These are phyloP conservation scores for Peromyscus eremicus DNA, from an alignment of 2,797 vertebrate genomes.

Conservation along the genomic window DNA sequence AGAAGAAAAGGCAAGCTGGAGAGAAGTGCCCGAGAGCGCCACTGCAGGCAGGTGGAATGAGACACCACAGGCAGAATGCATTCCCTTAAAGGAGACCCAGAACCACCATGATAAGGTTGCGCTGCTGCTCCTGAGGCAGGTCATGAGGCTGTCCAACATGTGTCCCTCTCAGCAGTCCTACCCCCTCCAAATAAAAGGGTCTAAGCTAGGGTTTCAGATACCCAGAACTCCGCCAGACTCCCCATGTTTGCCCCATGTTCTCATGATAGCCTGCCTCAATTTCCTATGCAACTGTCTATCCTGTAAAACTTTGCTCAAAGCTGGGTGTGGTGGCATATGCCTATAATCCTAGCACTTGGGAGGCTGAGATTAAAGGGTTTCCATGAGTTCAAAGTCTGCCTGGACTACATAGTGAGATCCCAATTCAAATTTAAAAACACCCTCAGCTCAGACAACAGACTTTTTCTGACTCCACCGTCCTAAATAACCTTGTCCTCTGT, in stretches of 20 bases:
- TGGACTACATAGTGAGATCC: not conserved
- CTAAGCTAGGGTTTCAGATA: not conserved
- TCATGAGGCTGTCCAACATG: not conserved
- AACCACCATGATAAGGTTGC: not conserved
- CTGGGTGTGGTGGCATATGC: not conserved
- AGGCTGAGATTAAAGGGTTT: not conserved
- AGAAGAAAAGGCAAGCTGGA: not conserved
- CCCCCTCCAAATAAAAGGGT: not conserved
- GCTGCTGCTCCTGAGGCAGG: not conserved
- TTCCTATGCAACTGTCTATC: not conserved
- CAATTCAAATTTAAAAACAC: not conserved
- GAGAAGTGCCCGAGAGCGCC: not conserved
- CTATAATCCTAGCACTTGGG: not conserved
- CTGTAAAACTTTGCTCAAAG: conserved; percentile 1
- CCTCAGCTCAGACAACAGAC: not conserved
- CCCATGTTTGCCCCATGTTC: not conserved
- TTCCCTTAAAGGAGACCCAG: not conserved
- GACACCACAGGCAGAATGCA: not conserved
- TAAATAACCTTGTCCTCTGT: not conserved
- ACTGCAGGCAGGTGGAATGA: not conserved
- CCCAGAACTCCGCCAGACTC: not conserved
- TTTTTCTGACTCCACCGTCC: not conserved
- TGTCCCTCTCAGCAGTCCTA: not conserved
- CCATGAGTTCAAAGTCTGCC: not conserved
- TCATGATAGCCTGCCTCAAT: not conserved